Evolutionary conservation across 1,140 invertebrate genomes (phyloP), one percentile per base, ranked within the genome.

Genomic region (Plutomurus gul): DNA sequence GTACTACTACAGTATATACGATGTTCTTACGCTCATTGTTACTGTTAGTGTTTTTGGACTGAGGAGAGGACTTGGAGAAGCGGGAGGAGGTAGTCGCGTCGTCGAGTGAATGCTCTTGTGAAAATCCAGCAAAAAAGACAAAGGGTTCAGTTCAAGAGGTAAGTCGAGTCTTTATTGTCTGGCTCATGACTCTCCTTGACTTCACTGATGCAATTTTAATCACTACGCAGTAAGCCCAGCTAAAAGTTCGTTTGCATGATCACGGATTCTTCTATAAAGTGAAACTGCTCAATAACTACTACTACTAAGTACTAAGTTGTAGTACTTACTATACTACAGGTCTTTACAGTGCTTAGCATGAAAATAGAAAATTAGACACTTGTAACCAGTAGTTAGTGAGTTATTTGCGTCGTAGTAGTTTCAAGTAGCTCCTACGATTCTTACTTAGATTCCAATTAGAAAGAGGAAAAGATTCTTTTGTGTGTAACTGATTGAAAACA

Each of bases 341-440:
- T 8, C 7, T 22, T 51, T 51, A 51, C 47, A 25, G 51, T 25
- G 51, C 13, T 30, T 11, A 65, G 56, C 56, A 65, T 65, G 56
- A 65, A 30, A 65, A 65, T 65, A 65, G 27, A 65, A n/a, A 33
- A 65, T 65, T 65, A 65, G 10, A 36, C 36, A 30, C 36, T 16
- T 65, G 56, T 36, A 65, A 8, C 30, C 5, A 18, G 56, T 33
- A 65, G 3, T 65, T 65, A 33, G 51, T 13, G 56, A 65, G 56
- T 65, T 65, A 65, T 65, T 33, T 65, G 56, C 56, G 56, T 65
- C 56, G 56, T 65, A 65, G 56, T 33, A 65, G 56, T n/a, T n/a
- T n/a, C n/a, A n/a, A n/a, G 36, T n/a, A 43, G 39, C n/a, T 43
- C 27, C 25, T 33, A 65, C 5, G 56, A 33, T n/a, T 65, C 25